Evolutionary conservation across 2,797 vertebrate genomes (phyloP), one percentile per base, ranked within the genome.

Genomic region (Mus caroli): DNA sequence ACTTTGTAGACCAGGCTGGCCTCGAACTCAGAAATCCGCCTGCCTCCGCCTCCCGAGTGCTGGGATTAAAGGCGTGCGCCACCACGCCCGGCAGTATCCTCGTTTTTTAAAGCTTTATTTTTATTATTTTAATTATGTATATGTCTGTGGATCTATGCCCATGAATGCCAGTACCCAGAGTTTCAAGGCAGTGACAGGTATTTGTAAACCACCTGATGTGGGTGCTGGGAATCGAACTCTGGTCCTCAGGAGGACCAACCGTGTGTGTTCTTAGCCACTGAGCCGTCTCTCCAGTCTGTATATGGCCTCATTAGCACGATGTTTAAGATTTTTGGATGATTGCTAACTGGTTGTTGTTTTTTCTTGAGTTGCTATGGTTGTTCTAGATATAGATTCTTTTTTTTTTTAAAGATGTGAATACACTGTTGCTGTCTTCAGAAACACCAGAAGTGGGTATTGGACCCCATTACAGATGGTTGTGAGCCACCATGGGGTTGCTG

Each of bases 331-430:
- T 91, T 95, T 92, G 77, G 20, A 24, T 43, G 20, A 28, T 50
- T 90, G 84, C 94, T 76, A 79, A 56, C 54, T 89, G 6, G 26
- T 40, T 84, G 90, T 12, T 90, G 54, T 43, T 84, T 94, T 12
- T 88, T 40, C 54, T 92, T 75, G 86, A 90, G 2, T 54, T 86
- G 10, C 80, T 90, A 50, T 82, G 24, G 24, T 10, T 93, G 1
- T 64, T 92, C 56, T 91, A n/a, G 19, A 69, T 91, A 43, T 22
- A 90, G 80, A 20, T 56, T 13, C 9, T 86, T 50, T 12, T 50
- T 12, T 50, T 12, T 50, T 12, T 50, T 50, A 10, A 50, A 50
- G 50, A 50, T 50, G 50, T 64, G 26, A 64, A 26, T 64, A 4
- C 26, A 13, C 62, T 28, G 11, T 64, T 12, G 20, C 62, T 58